Percentiles rank a stretch among this genome's conserved stretches.
phyloP scores from a whole-genome alignment of 2,113 vertebrate genomes.

The Nothoprocta pentlandii region DNA sequence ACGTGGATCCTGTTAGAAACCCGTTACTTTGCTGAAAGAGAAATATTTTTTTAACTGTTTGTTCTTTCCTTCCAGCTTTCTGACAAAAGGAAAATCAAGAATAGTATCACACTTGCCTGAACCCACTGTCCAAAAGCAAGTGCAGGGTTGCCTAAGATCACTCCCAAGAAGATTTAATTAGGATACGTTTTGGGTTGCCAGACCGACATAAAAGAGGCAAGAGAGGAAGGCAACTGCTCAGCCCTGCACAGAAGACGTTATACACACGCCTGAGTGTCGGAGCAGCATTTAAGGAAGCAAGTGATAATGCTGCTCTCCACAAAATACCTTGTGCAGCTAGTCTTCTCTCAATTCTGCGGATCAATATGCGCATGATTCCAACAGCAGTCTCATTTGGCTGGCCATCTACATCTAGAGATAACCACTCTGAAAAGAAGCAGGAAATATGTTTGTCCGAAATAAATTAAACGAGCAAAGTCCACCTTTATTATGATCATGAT shows the following conservation, averaged over 20 bases:
- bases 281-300: neutral
- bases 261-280: neutral
- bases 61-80: neutral
- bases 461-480: neutral
- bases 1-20: neutral
- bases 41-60: neutral
- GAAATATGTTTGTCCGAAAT: slow-evolving; percentile 4
- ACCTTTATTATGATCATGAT: neutral
- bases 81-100: neutral
- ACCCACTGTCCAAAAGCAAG: neutral
- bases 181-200: neutral
- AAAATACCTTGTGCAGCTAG: neutral
- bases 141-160: neutral
- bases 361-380: neutral
- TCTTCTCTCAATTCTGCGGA: neutral
- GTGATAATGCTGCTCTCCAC: neutral
- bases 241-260: neutral
- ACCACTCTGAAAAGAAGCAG: slow-evolving; percentile 8
- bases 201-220: neutral
- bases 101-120: neutral
- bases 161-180: neutral
- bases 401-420: neutral
- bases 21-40: neutral
- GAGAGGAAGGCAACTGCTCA: neutral
- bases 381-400: neutral